These are phyloP conservation scores for Drosophila albomicans DNA, from an alignment of 1,140 invertebrate genomes.

Conservation along the genomic window DNA sequence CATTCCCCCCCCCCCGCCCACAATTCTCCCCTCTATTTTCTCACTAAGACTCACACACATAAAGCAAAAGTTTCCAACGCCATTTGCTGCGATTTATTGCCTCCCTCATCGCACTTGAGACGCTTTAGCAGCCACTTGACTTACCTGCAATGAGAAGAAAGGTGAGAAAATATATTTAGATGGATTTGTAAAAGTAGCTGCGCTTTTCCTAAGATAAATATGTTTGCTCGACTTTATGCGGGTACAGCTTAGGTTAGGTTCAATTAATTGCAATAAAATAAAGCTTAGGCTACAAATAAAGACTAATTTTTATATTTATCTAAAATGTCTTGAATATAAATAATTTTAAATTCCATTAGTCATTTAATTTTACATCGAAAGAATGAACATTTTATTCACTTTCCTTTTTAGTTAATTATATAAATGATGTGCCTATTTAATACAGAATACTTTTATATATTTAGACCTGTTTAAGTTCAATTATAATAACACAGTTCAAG, in stretches of 20 bases:
- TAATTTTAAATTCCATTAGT: too few relatives aligned
- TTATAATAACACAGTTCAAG: too few relatives aligned
- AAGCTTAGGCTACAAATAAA: not conserved
- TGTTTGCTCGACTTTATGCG: not conserved
- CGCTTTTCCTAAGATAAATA: not conserved
- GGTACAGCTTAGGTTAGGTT: not conserved
- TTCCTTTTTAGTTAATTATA: too few relatives aligned
- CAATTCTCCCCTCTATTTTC: not conserved
- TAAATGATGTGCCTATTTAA: too few relatives aligned
- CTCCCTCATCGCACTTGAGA: slow-evolving; percentile 23
- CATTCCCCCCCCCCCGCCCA: not conserved
- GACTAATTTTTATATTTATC: too few relatives aligned
- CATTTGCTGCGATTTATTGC: slow-evolving; percentile 76
- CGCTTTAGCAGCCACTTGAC: slow-evolving; percentile 39
- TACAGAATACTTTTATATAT: too few relatives aligned
- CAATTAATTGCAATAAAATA: too few relatives aligned
- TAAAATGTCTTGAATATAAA: too few relatives aligned
- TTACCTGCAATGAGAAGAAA: slow-evolving; percentile 66
- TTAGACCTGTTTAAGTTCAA: too few relatives aligned
- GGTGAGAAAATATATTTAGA: slow-evolving; percentile 39
- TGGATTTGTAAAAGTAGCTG: slow-evolving; percentile 37
- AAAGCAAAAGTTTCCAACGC: slow-evolving; percentile 59
- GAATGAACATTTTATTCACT: too few relatives aligned
- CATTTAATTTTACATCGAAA: too few relatives aligned
- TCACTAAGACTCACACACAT: not conserved